Percentiles rank a stretch among this genome's conserved stretches.
Conservation (phyloP, 1,140 invertebrate genomes). For the Tetraneura akinire region DNA sequence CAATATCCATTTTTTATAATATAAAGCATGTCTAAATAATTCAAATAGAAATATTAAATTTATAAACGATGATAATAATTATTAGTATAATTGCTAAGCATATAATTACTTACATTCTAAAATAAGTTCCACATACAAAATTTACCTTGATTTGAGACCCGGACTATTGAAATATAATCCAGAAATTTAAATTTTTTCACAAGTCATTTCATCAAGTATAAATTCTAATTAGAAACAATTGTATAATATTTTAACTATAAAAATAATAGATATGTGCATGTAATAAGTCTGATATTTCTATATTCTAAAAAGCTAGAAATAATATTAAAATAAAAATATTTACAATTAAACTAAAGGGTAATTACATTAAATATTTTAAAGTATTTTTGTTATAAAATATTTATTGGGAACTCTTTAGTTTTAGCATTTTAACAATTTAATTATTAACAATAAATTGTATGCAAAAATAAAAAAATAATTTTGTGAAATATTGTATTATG, state of each 20-base stretch:
- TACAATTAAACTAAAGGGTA: not conserved
- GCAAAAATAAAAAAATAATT: constrained; percentile 3
- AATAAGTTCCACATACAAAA: constrained; percentile 10
- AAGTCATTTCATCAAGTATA: not conserved
- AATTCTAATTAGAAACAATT: not conserved
- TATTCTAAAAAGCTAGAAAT: constrained; percentile 6
- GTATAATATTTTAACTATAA: not conserved
- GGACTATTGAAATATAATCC: not conserved
- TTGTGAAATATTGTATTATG: not conserved
- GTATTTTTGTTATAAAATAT: not conserved
- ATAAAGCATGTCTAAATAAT: not conserved
- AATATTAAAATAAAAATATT: not conserved
- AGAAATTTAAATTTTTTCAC: not conserved
- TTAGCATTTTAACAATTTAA: not conserved
- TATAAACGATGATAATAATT: not conserved
- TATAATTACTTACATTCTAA: constrained; percentile 26
- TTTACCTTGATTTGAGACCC: constrained; percentile 40
- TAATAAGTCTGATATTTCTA: constrained; percentile 20
- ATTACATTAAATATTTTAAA: constrained; percentile 12
- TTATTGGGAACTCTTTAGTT: not conserved
- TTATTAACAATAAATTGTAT: constrained; percentile 1
- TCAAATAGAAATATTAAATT: constrained; percentile 1
- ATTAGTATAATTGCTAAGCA: constrained; percentile 11
- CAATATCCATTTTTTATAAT: not conserved
- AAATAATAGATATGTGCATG: constrained; percentile 31